phyloP scores from a whole-genome alignment of 2,797 vertebrate species.

The Lepilemur ruficaudatus region DNA sequence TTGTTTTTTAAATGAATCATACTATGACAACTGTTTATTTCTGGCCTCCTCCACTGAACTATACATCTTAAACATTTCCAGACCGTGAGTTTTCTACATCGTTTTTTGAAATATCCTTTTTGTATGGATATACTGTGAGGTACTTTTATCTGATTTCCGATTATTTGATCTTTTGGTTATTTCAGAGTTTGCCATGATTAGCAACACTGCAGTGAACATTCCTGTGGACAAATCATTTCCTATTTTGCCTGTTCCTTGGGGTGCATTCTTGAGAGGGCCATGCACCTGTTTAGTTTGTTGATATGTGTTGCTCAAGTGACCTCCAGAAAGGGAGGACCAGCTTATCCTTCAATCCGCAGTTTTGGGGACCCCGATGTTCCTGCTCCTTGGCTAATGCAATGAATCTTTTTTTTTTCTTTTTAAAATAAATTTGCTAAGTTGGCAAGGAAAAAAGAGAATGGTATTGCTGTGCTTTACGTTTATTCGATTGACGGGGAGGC shows the following conservation, averaged over 20 bases:
- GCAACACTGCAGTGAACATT: too few relatives aligned
- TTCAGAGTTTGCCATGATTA: neutral
- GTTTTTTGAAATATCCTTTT: neutral
- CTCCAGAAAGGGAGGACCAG: neutral
- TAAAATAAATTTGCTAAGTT: neutral
- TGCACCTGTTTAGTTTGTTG: neutral
- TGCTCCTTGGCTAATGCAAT: neutral
- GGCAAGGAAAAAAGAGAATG: neutral
- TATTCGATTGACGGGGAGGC: neutral
- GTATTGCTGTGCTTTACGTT: neutral
- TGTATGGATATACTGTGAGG: accelerated
- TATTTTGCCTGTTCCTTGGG: neutral
- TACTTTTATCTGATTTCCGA: neutral
- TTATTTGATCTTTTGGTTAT: neutral
- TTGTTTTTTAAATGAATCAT: neutral
- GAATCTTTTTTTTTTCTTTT: neutral
- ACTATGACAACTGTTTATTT: neutral
- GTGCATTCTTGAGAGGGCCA: neutral
- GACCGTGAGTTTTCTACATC: neutral
- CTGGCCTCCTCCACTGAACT: neutral
- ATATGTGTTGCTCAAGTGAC: neutral
- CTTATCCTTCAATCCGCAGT: neutral
- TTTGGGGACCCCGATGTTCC: neutral
- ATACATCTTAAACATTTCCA: neutral
- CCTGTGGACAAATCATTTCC: neutral